A percentile compares a stretch with the other conserved stretches of the same genome.
Evolutionary conservation across 2,888 invertebrate genomes (phyloP).

Genomic region (Tipula helvola): DNA sequence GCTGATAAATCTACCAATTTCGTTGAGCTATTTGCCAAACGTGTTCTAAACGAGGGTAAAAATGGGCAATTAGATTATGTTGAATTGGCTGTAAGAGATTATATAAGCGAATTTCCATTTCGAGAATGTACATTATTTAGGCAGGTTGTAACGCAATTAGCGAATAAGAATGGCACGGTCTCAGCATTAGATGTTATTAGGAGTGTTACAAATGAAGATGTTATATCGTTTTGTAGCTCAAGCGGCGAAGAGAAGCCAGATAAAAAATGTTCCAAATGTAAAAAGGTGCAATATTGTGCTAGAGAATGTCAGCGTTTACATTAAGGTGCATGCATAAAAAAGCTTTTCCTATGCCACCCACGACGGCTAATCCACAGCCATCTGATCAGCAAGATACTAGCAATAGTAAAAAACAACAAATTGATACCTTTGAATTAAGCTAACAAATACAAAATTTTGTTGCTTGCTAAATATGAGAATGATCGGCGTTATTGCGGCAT

Average conservation of each 20-base stretch:
- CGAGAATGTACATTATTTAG: conserved; percentile 81
- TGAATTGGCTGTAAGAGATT: conserved; percentile 68
- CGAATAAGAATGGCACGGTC: conserved; percentile 55
- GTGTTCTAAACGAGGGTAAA: conserved; percentile 62
- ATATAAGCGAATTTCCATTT: conserved; percentile 80
- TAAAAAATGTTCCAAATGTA: conserved; percentile 92
- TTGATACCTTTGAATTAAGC: conserved; percentile 40
- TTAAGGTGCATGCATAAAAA: conserved; percentile 87
- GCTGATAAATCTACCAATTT: conserved; percentile 39
- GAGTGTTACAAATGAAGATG: conserved; percentile 68
- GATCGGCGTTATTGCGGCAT: not conserved
- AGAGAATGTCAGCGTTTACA: conserved; percentile 87
- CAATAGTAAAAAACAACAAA: conserved; percentile 18
- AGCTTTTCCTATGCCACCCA: conserved; percentile 55
- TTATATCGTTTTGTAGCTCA: conserved; percentile 60
- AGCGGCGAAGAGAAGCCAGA: conserved; percentile 82
- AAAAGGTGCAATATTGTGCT: conserved; percentile 86
- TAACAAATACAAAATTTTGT: conserved; percentile 40
- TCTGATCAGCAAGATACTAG: conserved; percentile 18
- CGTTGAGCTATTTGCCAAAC: conserved; percentile 62
- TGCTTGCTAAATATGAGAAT: not conserved
- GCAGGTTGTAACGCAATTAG: conserved; percentile 63
- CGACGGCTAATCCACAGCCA: conserved; percentile 21
- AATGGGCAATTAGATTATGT: conserved; percentile 52
- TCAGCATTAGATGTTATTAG: conserved; percentile 59